Percentiles rank a stretch among this genome's conserved stretches.
These are phyloP conservation scores for Alectoris magna DNA, from an alignment of 2,797 vertebrate species.

Conservation along the genomic window DNA sequence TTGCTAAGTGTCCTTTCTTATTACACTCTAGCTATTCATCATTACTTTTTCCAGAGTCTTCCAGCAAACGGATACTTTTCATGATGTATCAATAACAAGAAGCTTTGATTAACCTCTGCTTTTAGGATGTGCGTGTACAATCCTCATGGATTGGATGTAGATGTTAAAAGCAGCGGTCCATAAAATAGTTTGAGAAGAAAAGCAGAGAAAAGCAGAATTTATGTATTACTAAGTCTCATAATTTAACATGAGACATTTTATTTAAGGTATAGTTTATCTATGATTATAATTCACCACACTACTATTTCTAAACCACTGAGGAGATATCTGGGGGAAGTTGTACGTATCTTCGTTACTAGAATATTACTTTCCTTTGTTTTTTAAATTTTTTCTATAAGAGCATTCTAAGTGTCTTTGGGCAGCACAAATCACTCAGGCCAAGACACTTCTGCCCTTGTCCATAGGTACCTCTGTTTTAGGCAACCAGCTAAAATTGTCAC, in stretches of 20 bases:
- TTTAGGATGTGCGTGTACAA: neutral
- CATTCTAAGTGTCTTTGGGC: neutral
- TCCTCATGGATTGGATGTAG: neutral
- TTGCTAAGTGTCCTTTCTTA: neutral
- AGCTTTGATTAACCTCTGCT: neutral
- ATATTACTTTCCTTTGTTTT: neutral
- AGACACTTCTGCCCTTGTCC: neutral
- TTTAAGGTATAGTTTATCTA: neutral
- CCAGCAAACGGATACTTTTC: neutral
- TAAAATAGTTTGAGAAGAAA: no score
- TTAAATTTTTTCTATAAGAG: neutral
- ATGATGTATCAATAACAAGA: neutral
- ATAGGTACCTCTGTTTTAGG: neutral
- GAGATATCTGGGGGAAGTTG: neutral
- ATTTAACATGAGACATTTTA: neutral
- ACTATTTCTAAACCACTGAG: neutral
- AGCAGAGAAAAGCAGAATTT: neutral
- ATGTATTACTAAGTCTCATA: neutral
- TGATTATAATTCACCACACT: no score
- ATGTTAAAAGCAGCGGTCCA: neutral
- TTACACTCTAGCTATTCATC: neutral
- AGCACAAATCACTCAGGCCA: neutral
- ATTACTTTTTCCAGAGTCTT: neutral
- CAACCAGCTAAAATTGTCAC: neutral
- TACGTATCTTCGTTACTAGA: neutral